Evolutionary conservation across 2,113 vertebrate species (phyloP).

Genomic region (Galbula dea): DNA sequence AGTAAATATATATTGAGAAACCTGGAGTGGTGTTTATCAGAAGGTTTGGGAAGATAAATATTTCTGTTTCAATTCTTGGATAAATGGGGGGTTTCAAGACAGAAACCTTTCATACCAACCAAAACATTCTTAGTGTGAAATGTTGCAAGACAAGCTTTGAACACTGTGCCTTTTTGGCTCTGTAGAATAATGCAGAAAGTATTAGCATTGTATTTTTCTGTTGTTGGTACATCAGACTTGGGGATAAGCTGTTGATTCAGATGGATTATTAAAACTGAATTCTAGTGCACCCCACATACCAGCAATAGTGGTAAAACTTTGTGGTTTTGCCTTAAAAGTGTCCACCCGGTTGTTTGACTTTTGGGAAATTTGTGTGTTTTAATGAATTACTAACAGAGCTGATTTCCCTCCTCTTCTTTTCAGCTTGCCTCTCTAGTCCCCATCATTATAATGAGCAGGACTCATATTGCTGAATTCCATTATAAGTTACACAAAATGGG

Average conservation of each 20-base stretch:
- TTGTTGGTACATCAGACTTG: neutral
- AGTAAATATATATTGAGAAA: neutral
- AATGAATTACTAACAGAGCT: constrained; percentile 9
- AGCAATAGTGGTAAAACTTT: neutral
- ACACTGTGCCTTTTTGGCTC: neutral
- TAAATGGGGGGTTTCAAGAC: neutral
- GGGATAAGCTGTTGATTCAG: neutral
- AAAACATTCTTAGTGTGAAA: neutral
- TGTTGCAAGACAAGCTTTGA: neutral
- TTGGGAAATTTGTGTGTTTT: neutral
- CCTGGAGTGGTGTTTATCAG: neutral
- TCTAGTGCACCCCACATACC: neutral
- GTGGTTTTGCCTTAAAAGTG: neutral
- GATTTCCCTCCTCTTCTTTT: neutral
- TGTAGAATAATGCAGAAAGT: neutral
- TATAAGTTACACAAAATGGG: constrained; percentile 38
- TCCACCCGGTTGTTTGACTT: neutral
- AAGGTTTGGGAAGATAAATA: neutral
- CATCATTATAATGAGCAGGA: neutral
- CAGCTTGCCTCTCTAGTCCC: neutral
- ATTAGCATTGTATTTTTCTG: neutral
- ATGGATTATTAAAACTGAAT: neutral
- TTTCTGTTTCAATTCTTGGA: neutral
- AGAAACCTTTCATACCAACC: neutral
- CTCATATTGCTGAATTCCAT: constrained; percentile 25